A percentile compares a stretch with the other conserved stretches of the same genome.
These are phyloP conservation scores for Ailurus styani DNA, from an alignment of 2,113 vertebrate genomes.

Conservation along the genomic window DNA sequence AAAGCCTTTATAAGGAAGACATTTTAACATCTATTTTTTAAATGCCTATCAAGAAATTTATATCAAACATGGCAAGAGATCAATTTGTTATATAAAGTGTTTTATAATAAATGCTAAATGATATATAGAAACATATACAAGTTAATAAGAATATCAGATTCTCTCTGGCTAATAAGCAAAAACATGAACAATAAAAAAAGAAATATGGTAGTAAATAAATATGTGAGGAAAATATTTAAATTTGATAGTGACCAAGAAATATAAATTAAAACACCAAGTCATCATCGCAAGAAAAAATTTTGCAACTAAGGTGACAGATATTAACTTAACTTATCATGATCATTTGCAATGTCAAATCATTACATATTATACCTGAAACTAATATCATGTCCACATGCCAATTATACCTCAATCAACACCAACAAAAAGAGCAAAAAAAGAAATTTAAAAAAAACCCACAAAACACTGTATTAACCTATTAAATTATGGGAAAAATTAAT, in stretches of 20 bases:
- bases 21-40: neutral
- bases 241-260: neutral
- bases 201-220: neutral
- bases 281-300: neutral
- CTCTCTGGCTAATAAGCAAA: neutral
- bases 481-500: neutral
- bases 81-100: neutral
- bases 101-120: neutral
- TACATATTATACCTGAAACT: neutral
- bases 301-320: neutral
- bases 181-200: neutral
- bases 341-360: neutral
- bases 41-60: neutral
- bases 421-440: neutral
- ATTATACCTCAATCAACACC: neutral
- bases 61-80: neutral
- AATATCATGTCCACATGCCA: neutral
- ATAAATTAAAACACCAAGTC: neutral
- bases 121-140: neutral
- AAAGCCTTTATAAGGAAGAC: neutral
- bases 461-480: neutral
- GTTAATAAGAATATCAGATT: neutral
- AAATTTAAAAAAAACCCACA: neutral
- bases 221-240: neutral
- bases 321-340: neutral